Percentiles rank a stretch among this genome's conserved stretches.
Conservation (phyloP, 2,113 vertebrate genomes). For the Ophthalmolycus amberensis region DNA sequence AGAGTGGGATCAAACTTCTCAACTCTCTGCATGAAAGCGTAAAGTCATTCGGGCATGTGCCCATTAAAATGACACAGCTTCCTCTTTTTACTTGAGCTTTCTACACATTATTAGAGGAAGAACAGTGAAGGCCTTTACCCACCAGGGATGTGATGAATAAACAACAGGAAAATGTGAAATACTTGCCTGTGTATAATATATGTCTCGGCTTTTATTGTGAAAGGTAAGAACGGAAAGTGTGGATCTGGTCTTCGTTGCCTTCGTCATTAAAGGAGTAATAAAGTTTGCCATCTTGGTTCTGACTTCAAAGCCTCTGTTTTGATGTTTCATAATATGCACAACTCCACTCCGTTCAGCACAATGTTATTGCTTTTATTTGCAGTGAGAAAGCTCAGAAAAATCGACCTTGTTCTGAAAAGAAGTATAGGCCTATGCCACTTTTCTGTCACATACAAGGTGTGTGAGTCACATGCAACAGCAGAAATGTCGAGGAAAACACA, state of each 20-base stretch:
- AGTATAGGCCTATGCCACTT: background rate
- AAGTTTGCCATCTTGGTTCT: background rate
- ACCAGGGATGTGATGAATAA: background rate
- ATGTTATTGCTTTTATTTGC: background rate
- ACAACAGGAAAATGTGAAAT: background rate
- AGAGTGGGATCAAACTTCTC: too few relatives aligned
- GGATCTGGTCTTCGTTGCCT: background rate
- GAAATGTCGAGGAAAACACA: too few relatives aligned
- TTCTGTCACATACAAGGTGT: too few relatives aligned
- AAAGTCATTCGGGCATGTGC: too few relatives aligned
- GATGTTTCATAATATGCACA: too few relatives aligned
- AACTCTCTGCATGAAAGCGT: too few relatives aligned
- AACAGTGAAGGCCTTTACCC: background rate
- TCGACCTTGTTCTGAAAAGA: background rate
- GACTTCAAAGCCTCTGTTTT: too few relatives aligned
- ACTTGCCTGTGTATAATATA: background rate
- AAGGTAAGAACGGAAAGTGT: background rate
- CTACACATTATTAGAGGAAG: background rate
- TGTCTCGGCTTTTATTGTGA: background rate
- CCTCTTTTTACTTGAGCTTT: too few relatives aligned
- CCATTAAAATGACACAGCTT: too few relatives aligned
- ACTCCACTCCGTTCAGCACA: too few relatives aligned
- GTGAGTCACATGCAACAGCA: too few relatives aligned
- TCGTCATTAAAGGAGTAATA: background rate
- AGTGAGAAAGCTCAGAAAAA: too few relatives aligned